Percentiles rank a stretch among this genome's conserved stretches.
These are phyloP conservation scores for Panurus biarmicus DNA, from an alignment of 2,113 vertebrate species.

Conservation along the genomic window DNA sequence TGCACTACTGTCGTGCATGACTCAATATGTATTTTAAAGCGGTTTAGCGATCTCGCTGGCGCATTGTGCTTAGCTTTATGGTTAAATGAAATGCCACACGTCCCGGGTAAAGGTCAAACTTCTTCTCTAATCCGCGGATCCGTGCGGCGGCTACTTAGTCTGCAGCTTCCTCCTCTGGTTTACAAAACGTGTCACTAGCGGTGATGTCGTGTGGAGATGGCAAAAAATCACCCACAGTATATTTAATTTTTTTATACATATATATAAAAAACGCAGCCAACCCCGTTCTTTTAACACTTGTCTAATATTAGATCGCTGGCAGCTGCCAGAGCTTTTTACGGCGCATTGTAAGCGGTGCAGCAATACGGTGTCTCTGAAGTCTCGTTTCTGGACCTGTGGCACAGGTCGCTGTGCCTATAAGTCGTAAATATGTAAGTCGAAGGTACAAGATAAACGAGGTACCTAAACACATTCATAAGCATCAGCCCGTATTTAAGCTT, in stretches of 20 bases:
- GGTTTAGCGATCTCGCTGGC: conserved; percentile 50
- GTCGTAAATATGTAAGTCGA: neutral
- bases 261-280: neutral
- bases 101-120: conserved; percentile 59
- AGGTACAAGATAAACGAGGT: conserved; percentile 3
- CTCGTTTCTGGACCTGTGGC: neutral
- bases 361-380: neutral
- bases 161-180: conserved; percentile 38
- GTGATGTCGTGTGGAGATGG: neutral
- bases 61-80: conserved; percentile 46
- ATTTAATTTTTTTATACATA: neutral
- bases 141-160: conserved; percentile 36
- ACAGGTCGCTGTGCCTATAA: neutral
- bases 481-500: conserved; percentile 13
- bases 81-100: conserved; percentile 61
- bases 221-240: neutral
- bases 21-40: conserved; percentile 64
- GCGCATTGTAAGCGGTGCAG: neutral
- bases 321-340: neutral
- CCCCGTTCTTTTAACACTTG: neutral
- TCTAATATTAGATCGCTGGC: conserved; percentile 13
- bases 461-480: neutral
- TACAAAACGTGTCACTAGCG: neutral
- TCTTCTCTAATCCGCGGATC: conserved; percentile 29
- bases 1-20: conserved; percentile 25